Evolutionary conservation across 1,140 invertebrate species (phyloP), one percentile per base, ranked within the genome.

Genomic region (Drosophila tristis): DNA sequence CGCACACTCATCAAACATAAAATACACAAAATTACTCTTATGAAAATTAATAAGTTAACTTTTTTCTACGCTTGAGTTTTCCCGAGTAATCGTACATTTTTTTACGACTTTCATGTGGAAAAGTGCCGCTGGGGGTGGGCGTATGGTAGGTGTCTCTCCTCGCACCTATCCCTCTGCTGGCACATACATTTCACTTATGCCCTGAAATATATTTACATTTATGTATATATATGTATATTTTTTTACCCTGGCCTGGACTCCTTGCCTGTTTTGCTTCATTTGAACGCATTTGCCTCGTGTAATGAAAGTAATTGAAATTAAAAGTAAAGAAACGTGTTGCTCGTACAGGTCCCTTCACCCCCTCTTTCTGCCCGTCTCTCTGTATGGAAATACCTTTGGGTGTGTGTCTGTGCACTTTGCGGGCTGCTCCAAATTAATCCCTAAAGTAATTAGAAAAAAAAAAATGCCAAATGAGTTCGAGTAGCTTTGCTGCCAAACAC

Each of bases 291-390:
- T 89, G 76, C 58, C 72, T 44, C 58, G 72, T 76, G 77, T 81
- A 90, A 85, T 90, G 90, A 90, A 90, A 78, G 86, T 90, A 90
- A 90, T 90, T 90, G 85, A 90, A 90, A 90, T 90, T 90, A 90
- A 90, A 90, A 90, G 85, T 90, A 78, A 90, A 90, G 86, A 90
- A 90, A 90, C 86, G 85, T 90, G 85, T 90, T 90, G 85, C 84
- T 78, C 70, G 67, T 74, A 43, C 61, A 25, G 59, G 39, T 65
- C 29, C 29, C 29, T 2, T 29, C 6, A 7, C 29, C 8, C 6
- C 2, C 29, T 8, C 29, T 35, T 9, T 9, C 31, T 9, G n/a
- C n/a, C n/a, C n/a, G n/a, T n/a, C 9, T 9, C 9, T 0, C 47
- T 59, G 59, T 45, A 61, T 80, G 72, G 58, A 57, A 65, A 45